phyloP scores from a whole-genome alignment of 2,797 vertebrate species.

The Cirrhinus molitorella region DNA sequence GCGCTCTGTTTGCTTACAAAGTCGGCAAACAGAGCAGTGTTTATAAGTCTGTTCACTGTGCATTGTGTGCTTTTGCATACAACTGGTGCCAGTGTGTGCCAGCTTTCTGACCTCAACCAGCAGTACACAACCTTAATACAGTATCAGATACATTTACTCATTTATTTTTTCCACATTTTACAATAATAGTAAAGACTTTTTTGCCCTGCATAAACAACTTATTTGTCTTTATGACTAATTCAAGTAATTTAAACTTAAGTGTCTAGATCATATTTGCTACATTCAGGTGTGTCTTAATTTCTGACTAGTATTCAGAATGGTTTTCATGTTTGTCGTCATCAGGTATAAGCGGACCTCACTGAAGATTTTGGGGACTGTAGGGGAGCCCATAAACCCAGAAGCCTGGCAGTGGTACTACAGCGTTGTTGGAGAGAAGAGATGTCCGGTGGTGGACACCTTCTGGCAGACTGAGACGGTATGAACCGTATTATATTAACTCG shows the following conservation, averaged over 20 bases:
- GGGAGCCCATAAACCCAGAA: slow-evolving; percentile 97
- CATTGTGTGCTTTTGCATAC: neutral
- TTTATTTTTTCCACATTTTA: neutral
- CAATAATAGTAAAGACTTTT: neutral
- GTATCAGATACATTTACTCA: too few species aligned
- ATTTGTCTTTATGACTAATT: neutral
- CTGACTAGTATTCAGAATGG: neutral
- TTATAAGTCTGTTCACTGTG: neutral
- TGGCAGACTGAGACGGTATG: slow-evolving; percentile 98
- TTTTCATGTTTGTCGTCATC: slow-evolving; percentile 40
- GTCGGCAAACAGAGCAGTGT: neutral
- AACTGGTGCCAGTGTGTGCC: neutral
- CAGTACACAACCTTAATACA: neutral
- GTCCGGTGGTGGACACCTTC: slow-evolving; percentile 96
- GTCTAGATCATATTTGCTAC: neutral
- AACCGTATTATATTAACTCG: neutral
- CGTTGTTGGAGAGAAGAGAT: slow-evolving; percentile 90
- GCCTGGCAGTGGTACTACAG: slow-evolving; percentile 97
- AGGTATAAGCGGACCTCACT: slow-evolving; percentile 90
- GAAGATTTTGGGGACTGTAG: slow-evolving; percentile 92
- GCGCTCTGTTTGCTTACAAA: neutral
- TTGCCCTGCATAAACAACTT: neutral
- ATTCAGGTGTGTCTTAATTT: neutral
- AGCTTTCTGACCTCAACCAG: neutral
- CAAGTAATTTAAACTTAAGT: neutral